Percentiles rank a stretch among this genome's conserved stretches.
Evolutionary conservation across 2,888 invertebrate species (phyloP).

Genomic region (Agriopis marginaria): DNA sequence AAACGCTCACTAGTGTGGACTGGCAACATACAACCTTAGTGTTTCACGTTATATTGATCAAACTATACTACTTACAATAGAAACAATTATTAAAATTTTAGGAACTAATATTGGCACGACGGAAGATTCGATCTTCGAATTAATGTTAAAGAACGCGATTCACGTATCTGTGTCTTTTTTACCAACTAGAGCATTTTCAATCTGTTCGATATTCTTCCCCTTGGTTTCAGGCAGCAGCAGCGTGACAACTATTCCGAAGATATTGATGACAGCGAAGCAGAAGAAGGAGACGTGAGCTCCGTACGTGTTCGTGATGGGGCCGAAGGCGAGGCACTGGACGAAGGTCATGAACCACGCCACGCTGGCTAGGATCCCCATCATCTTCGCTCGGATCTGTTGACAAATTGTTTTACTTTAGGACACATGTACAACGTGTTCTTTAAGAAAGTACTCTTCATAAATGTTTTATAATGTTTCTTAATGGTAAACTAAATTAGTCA

Average conservation of each 20-base stretch:
- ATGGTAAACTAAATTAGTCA: no score
- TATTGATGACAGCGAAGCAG: constrained; percentile 61
- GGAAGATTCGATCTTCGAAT: background rate
- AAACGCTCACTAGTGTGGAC: no score
- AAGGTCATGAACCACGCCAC: constrained; percentile 69
- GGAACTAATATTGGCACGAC: background rate
- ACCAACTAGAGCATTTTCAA: constrained; percentile 48
- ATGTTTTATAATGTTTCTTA: no score
- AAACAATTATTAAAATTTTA: no score
- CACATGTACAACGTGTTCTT: no score
- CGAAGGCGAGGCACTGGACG: constrained; percentile 50
- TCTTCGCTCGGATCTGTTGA: constrained; percentile 65
- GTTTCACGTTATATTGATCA: no score
- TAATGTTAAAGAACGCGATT: background rate
- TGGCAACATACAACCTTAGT: no score
- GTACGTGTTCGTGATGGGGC: constrained; percentile 50
- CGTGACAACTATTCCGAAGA: constrained; percentile 58
- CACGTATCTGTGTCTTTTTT: constrained; percentile 15
- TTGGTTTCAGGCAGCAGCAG: constrained; percentile 73
- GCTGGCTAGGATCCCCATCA: constrained; percentile 64
- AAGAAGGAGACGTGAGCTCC: constrained; percentile 61
- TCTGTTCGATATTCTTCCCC: constrained; percentile 67
- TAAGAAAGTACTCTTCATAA: no score
- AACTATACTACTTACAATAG: no score
- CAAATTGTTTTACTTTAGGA: background rate